These are phyloP conservation scores for Andrena dorsata DNA, from an alignment of 2,888 invertebrate genomes.

Conservation along the genomic window DNA sequence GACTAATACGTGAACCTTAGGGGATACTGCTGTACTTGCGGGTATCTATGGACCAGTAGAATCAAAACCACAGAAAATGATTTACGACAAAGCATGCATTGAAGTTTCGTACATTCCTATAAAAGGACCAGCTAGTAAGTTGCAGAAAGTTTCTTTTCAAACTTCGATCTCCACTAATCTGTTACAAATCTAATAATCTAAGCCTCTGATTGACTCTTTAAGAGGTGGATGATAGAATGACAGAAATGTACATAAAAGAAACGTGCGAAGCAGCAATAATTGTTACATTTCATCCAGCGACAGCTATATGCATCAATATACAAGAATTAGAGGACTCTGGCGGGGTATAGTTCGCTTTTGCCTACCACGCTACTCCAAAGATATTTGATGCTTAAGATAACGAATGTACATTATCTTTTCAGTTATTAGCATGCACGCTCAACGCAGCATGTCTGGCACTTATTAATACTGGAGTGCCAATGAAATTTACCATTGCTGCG, in stretches of 20 bases:
- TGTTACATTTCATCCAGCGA: constrained; percentile 91
- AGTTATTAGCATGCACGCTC: constrained; percentile 92
- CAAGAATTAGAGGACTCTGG: constrained; percentile 95
- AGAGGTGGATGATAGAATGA: constrained; percentile 89
- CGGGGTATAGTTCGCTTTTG: constrained; percentile 87
- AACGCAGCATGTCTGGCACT: constrained; percentile 94
- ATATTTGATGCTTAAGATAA: background rate
- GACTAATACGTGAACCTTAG: constrained; percentile 84
- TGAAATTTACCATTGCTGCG: constrained; percentile 93
- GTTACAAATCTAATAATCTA: background rate
- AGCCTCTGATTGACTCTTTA: constrained; percentile 57
- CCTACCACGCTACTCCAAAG: background rate
- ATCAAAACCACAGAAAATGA: constrained; percentile 90
- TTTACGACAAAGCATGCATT: constrained; percentile 91
- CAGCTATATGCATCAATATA: constrained; percentile 91
- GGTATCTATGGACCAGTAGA: constrained; percentile 94
- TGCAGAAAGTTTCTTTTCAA: background rate
- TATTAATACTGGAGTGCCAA: constrained; percentile 92
- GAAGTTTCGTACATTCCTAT: constrained; percentile 93
- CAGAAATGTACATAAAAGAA: constrained; percentile 91
- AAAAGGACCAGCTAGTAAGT: constrained; percentile 89
- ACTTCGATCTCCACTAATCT: background rate
- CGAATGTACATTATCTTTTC: constrained; percentile 72
- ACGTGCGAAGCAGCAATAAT: constrained; percentile 92
- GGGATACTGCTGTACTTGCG: constrained; percentile 91